These are phyloP conservation scores for Loriculus beryllinus DNA, from an alignment of 2,797 vertebrate genomes.

Conservation along the genomic window DNA sequence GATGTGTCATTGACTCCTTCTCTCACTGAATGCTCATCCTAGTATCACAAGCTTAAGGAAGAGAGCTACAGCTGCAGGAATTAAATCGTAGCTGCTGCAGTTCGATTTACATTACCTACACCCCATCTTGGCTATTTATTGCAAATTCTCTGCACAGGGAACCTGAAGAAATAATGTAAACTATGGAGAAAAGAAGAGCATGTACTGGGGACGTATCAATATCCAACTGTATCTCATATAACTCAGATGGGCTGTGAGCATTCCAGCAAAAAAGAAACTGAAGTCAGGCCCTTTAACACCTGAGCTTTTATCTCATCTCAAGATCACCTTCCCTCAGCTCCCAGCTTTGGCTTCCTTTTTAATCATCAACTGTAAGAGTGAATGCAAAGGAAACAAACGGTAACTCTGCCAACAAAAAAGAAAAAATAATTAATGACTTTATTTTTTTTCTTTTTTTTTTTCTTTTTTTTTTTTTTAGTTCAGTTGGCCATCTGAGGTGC, in stretches of 20 bases:
- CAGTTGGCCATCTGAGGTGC: conserved; percentile 56
- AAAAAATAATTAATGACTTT: conserved; percentile 66
- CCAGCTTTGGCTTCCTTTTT: background rate
- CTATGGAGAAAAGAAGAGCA: background rate
- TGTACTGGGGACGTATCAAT: background rate
- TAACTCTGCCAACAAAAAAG: conserved; percentile 41
- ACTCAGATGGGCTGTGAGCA: background rate
- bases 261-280: background rate
- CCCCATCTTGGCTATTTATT: background rate
- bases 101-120: background rate
- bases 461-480: conserved; percentile 34
- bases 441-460: conserved; percentile 36
- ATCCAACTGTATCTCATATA: background rate
- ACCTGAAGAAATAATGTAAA: background rate
- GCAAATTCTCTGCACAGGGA: background rate
- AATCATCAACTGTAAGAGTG: background rate
- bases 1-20: background rate
- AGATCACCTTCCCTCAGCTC: background rate
- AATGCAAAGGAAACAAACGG: background rate
- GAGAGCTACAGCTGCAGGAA: background rate
- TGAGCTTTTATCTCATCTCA: background rate
- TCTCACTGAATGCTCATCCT: background rate
- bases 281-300: background rate
- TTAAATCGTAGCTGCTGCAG: background rate
- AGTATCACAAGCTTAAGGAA: background rate